phyloP scores from a whole-genome alignment of 2,888 invertebrate species.

The Drosophila putrida region DNA sequence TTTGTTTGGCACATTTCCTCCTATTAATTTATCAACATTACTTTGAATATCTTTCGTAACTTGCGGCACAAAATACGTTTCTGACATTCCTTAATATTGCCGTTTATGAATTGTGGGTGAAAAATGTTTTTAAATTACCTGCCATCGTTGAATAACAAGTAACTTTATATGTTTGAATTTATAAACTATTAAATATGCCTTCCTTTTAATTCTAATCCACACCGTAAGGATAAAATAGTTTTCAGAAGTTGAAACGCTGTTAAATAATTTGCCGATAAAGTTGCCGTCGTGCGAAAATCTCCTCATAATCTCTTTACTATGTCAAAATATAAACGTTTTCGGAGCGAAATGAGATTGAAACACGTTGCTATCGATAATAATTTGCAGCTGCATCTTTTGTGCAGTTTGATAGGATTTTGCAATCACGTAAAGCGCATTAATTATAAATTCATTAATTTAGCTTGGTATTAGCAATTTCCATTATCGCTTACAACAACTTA shows the following conservation, averaged over 20 bases:
- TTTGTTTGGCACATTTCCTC: constrained; percentile 30
- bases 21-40: constrained; percentile 75
- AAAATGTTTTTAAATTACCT: no score
- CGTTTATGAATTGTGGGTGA: not conserved
- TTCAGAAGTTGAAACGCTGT: no score
- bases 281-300: not conserved
- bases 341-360: not conserved
- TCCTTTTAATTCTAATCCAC: no score
- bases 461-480: constrained; percentile 9
- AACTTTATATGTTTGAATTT: not conserved
- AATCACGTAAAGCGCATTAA: constrained; percentile 10
- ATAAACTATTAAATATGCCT: not conserved
- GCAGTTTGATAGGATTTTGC: not conserved
- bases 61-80: constrained; percentile 33
- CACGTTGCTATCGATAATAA: not conserved
- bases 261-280: not conserved
- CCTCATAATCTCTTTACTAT: no score
- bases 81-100: constrained; percentile 18
- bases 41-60: constrained; percentile 40
- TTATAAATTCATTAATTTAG: constrained; percentile 12
- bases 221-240: no score
- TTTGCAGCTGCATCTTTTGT: not conserved
- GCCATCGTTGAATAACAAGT: no score
- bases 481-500: not conserved
- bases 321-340: no score